Percentiles rank a stretch among this genome's conserved stretches.
Evolutionary conservation across 2,113 vertebrate species (phyloP).

Genomic region (Gymnorhina tibicen): DNA sequence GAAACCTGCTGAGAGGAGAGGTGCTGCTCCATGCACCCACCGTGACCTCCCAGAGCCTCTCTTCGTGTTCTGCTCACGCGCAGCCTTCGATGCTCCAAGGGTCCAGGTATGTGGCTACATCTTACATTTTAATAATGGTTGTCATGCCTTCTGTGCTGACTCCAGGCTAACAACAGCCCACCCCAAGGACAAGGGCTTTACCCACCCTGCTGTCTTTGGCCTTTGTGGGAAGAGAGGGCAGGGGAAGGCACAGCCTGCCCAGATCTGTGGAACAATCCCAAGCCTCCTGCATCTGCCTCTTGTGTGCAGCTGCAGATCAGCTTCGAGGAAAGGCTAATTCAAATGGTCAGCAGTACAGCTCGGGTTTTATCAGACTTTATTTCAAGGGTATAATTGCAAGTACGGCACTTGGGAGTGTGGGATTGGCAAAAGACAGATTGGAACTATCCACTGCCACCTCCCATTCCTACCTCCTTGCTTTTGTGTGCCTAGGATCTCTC

Average conservation of each 20-base stretch:
- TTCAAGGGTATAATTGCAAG: not conserved
- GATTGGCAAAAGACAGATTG: not conserved
- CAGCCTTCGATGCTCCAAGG: not conserved
- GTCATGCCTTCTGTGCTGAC: not conserved
- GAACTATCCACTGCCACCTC: not conserved
- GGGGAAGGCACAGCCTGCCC: not conserved
- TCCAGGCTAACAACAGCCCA: not conserved
- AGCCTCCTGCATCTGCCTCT: not conserved
- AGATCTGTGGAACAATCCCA: rapidly evolving
- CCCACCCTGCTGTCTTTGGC: not conserved
- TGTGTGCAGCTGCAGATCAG: not conserved
- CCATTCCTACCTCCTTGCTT: not conserved
- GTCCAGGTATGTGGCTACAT: not conserved
- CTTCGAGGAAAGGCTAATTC: not conserved
- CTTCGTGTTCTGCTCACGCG: rapidly evolving
- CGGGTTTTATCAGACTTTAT: not conserved
- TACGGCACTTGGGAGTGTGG: not conserved
- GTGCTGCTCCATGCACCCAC: not conserved
- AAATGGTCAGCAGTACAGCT: not conserved
- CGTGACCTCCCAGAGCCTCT: not conserved
- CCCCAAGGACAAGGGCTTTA: not conserved
- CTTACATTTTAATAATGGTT: not conserved
- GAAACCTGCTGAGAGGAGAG: not conserved
- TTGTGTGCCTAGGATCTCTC: not conserved
- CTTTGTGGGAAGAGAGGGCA: not conserved